Evolutionary conservation across 2,113 vertebrate genomes (phyloP), one percentile per base, ranked within the genome.

Genomic region (Felis chaus): DNA sequence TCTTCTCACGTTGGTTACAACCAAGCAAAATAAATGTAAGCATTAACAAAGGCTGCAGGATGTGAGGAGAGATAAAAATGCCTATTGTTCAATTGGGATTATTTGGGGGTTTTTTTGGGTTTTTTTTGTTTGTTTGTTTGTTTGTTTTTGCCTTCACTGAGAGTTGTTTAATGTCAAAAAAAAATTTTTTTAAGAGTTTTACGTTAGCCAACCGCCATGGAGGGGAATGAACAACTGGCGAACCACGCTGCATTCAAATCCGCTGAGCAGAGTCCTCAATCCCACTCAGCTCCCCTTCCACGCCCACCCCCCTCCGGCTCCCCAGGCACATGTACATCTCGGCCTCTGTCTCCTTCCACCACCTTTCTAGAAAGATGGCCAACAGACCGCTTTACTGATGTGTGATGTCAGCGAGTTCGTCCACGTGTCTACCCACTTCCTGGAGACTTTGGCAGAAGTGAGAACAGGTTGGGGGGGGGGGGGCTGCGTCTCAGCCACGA

Each of bases 271-370:
- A 74, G 63, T 27, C 48, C 36, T 53, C 31, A 82, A 65, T 61
- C 61, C 33, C 39, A 13, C 71, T 55, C 45, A 0, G 7, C 25
- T 31, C 25, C 41, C 6, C 27, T 18, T 18, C 71, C 16, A 12
- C 1, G 11, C 36, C 39, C 5, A 1, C 1, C 5, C 18, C 0
- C 16, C 5, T 7, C 6, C 29, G 1, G 5, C 39, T 48, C 29
- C 73, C 53, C 41, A 63, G 55, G 9, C 41, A 4, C 3, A 7
- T 0, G 3, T 25, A 25, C 74, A 48, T 39, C 29, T 79, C 84
- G 31, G 66, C 18, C 0, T 23, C 84, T 41, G 76, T 71, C 53
- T 90, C 39, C 68, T 36, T 36, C 36, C 36, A 41, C 29, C 14
- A 27, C 9, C 18, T 53, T 82, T 78, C 41, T 29, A 25, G n/a